Evolutionary conservation across 2,888 invertebrate species (phyloP), one percentile per base, ranked within the genome.

Genomic region (Tenthredo distinguenda): DNA sequence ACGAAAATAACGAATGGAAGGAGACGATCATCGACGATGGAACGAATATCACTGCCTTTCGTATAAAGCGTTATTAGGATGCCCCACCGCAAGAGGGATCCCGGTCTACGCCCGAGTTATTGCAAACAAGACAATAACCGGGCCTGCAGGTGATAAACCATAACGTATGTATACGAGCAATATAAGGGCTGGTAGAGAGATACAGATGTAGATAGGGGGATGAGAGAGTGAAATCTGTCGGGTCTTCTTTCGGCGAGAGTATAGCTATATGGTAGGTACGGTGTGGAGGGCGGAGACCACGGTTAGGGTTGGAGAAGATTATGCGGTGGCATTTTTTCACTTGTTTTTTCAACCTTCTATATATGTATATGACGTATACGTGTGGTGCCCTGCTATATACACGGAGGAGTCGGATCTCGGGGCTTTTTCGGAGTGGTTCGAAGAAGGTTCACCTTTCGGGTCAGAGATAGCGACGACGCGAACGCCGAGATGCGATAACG

Each of bases 81-180:
- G 18, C 7, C 34, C 68, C 65, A 2, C 31, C 31, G 21, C 65
- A 65, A 58, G 79, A 58, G 76, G 85, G 71, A 74, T 77, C 74
- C 74, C 58, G 77, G 31, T 43, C 31, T 76, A 84, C 71, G 31
- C 40, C 34, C 74, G 31, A 72, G 82, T 50, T 77, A 88, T 87
- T 86, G 89, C 90, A 88, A 89, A 88, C 89, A 87, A 91, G 91
- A 91, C 90, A 91, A 91, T 91, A 91, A 91, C 89, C 90, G 88
- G 90, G 89, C 88, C n/a, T n/a, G 55, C 88, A 90, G 90, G 91
- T 91, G 91, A 92, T 91, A 90, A 91, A 92, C 90, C 90, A 90
- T 90, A 90, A 91, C 90, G 91, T 90, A 90, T 91, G 90, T 89
- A 88, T 89, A 88, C 88, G 87, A 87, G 89, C 90, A 89, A 90